Base-by-base conservation (phyloP, 2,797 vertebrate species). In the Dryobates pubescens region DNA sequence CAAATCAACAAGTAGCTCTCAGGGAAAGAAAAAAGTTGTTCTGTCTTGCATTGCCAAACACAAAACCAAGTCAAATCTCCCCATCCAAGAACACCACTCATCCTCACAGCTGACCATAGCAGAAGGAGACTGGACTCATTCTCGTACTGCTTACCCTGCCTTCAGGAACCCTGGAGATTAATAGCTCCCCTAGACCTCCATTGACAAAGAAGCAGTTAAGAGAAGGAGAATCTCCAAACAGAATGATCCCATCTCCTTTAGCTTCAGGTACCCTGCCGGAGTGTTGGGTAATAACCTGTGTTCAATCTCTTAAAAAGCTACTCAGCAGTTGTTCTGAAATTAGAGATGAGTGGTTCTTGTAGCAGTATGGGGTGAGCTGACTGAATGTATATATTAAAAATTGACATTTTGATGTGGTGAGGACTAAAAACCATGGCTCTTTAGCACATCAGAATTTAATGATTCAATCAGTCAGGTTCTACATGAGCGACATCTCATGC, bases 1-100 rank as follows among this genome's bases (percentile, higher is more conserved):
- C 45, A 87, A 82, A 94, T 80, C 92, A 82, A n/a, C 69, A 71
- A n/a, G 72, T 65, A 81, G 68, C 45, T 87, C 53, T 73, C 43
- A 29, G 17, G 53, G 59, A 86, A 86, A 85, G 61, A 18, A 68
- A 38, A 30, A 34, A 59, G 71, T 62, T 69, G 13, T 76, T 64
- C 59, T 61, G 2, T 61, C 53, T 93, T 51, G 38, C 27, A 10
- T 4, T 68, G 69, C 75, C 45, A 68, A 76, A 19, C 26, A 24
- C 36, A 54, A 72, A 69, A 56, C 56, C 36, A 58, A 71, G 13
- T 54, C 59, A 79, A 56, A 1, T 51, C 29, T 64, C 72, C 30
- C 54, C 32, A 17, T 58, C 27, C 36, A 45, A 14, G 61, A 74
- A 4, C 30, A 54, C 6, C 27, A 0, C n/a, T 43, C n/a, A 38